Base-by-base conservation (phyloP, 2,888 invertebrate species). In the Zonitis immaculata region DNA sequence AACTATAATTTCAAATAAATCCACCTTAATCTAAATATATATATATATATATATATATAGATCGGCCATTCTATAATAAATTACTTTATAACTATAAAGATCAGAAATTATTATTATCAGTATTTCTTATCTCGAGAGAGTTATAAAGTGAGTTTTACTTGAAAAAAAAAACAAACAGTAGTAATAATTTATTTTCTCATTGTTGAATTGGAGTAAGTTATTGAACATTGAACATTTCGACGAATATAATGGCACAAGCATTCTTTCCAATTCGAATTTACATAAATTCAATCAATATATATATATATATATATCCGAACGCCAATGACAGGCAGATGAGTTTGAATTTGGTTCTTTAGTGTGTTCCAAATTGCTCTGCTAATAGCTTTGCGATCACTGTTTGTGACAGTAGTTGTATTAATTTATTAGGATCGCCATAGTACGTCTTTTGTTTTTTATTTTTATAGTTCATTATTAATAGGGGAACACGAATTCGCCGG, bases 201-300 rank as follows among this genome's bases (percentile, higher is more conserved):
- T n/a, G n/a, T n/a, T n/a, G n/a, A n/a, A n/a, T n/a, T n/a, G n/a
- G n/a, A n/a, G n/a, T n/a, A n/a, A n/a, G n/a, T n/a, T n/a, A n/a
- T n/a, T n/a, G n/a, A n/a, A n/a, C n/a, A n/a, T n/a, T n/a, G n/a
- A n/a, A n/a, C n/a, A n/a, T n/a, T n/a, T n/a, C n/a, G n/a, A n/a
- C n/a, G n/a, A n/a, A n/a, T n/a, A n/a, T n/a, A n/a, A n/a, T n/a
- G n/a, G n/a, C n/a, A n/a, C n/a, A n/a, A n/a, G n/a, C 16, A 39
- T 39, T 20, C 11, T 11, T 27, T 27, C 5, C 32, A 32, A 4
- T 56, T 57, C 53, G 59, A 63, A 63, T 67, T 64, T 65, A 66
- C 66, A 68, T 68, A 66, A 68, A 66, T 66, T 66, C 63, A 66
- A 69, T 69, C 69, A 66, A 69, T 69, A 68, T 61, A n/a, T n/a